Evolutionary conservation across 1,140 invertebrate species (phyloP), one percentile per base, ranked within the genome.

Genomic region (Dendroctonus ponderosae): DNA sequence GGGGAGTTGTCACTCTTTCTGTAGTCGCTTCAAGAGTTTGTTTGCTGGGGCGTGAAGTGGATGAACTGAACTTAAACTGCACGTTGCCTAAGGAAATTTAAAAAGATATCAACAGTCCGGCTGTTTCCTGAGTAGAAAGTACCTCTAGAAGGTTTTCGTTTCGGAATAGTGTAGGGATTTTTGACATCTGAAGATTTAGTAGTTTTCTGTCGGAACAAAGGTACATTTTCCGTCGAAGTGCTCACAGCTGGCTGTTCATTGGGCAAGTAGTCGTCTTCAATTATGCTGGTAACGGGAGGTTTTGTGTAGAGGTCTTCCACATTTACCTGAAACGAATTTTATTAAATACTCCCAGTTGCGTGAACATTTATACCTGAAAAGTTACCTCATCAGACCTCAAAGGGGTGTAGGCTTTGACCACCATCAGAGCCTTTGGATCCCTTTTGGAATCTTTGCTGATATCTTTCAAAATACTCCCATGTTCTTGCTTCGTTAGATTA

Each of bases 291-390:
- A 14, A 85, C 73, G 0, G 85, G 83, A 5, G 80, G 76, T 71
- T 82, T 85, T 4, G 83, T 83, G 67, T 81, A 84, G 0, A 85
- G 73, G 14, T 85, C 82, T 46, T 82, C 79, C 5, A 85, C 70
- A 57, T 78, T 79, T 7, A 77, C 78, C 64, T 66, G 44, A 7
- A 49, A 60, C 39, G 49, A 52, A n/a, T 8, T 26, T 26, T 26
- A n/a, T 15, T 52, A 12, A 52, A 3, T 52, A 15, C 15, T 3
- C 15, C 2, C 15, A 52, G 0, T 15, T n/a, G 11, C 15, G 2
- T 52, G 7, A 8, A 9, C 11, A 15, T 1, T 26, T 26, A 26
- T 2, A 26, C 26, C 26, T 26, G 26, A 5, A n/a, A n/a, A n/a
- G 7, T 77, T 40, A 76, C 67, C 76, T 67, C 46, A 5, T 52